These are phyloP conservation scores for Lepidurus apus DNA, from an alignment of 1,140 invertebrate genomes.

Conservation along the genomic window DNA sequence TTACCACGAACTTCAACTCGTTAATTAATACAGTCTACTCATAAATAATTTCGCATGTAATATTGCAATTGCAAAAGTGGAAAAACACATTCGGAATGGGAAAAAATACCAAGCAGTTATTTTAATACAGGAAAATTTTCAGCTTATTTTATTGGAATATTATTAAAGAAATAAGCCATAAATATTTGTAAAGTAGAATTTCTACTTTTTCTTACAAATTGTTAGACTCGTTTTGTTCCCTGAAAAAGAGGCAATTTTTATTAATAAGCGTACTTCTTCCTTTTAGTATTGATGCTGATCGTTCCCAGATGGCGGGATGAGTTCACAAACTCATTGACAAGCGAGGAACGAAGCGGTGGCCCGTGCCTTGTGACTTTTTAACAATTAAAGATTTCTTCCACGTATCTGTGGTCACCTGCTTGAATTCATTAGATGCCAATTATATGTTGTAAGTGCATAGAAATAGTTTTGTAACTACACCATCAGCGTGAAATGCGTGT, in stretches of 20 bases:
- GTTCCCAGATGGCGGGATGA: not conserved
- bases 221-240: not conserved
- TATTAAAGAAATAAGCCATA: too few relatives aligned
- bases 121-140: not conserved
- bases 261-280: not conserved
- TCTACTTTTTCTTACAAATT: not conserved
- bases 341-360: slow-evolving; percentile 1
- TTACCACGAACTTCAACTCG: too few relatives aligned
- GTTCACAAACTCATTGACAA: slow-evolving; percentile 19
- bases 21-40: too few relatives aligned
- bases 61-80: too few relatives aligned
- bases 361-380: slow-evolving; percentile 8
- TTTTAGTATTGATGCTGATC: not conserved
- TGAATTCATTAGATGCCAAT: not conserved
- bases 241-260: not conserved
- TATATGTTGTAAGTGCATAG: not conserved
- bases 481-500: not conserved
- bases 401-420: slow-evolving; percentile 14
- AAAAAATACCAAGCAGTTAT: too few relatives aligned
- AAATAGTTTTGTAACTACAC: not conserved
- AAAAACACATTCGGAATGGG: not conserved
- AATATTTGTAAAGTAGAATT: not conserved
- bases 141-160: not conserved
- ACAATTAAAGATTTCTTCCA: slow-evolving; percentile 3
- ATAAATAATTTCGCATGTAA: too few relatives aligned